phyloP scores from a whole-genome alignment of 1,140 invertebrate species.

The Tribolium castaneum region DNA sequence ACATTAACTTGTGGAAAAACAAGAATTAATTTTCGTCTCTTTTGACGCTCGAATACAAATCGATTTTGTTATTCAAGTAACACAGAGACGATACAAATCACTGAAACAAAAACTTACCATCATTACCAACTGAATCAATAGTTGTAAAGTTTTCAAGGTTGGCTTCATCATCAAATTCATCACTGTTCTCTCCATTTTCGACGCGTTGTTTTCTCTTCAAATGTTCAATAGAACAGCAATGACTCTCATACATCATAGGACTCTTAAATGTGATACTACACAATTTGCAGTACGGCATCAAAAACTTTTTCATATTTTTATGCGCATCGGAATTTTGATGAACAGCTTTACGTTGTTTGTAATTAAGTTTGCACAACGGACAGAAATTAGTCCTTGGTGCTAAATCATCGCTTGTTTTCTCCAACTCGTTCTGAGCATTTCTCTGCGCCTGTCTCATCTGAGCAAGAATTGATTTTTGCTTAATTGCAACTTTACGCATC shows the following conservation, averaged over 20 bases:
- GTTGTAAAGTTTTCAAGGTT: constrained; percentile 87
- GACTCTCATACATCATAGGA: constrained; percentile 84
- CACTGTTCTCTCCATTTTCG: constrained; percentile 61
- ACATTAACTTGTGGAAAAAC: constrained; percentile 35
- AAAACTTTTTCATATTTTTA: constrained; percentile 82
- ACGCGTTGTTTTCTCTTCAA: constrained; percentile 74
- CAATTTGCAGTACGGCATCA: constrained; percentile 81
- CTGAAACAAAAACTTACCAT: constrained; percentile 67
- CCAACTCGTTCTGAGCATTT: constrained; percentile 76
- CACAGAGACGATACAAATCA: constrained; percentile 42
- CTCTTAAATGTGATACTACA: constrained; percentile 80
- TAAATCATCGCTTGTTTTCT: constrained; percentile 74
- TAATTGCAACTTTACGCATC: constrained; percentile 76
- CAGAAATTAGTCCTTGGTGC: constrained; percentile 76
- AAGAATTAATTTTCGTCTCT: constrained; percentile 47
- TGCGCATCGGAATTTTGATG: constrained; percentile 82
- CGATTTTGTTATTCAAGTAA: constrained; percentile 44
- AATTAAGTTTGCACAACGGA: constrained; percentile 82
- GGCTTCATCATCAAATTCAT: constrained; percentile 75
- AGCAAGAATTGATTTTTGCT: constrained; percentile 76
- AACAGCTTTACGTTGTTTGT: constrained; percentile 77
- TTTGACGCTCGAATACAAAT: constrained; percentile 52
- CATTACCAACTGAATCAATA: constrained; percentile 85
- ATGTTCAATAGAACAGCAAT: constrained; percentile 82
- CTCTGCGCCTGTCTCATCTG: constrained; percentile 80